Evolutionary conservation across 2,888 invertebrate species (phyloP).

Genomic region (Polydesmus complanatus): DNA sequence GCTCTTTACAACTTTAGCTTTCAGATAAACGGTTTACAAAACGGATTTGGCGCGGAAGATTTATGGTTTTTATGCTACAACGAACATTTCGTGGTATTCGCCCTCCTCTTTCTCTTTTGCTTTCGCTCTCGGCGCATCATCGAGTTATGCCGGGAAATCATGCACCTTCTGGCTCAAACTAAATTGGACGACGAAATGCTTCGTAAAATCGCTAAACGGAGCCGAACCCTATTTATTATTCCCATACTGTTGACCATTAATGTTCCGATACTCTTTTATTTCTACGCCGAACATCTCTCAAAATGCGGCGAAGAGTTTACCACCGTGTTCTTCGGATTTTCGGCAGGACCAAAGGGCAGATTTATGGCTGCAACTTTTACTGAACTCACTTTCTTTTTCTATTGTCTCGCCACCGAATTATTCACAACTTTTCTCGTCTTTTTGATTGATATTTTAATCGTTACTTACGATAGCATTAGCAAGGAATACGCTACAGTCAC

Average conservation of each 20-base stretch:
- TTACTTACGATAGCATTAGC: no score
- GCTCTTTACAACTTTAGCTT: no score
- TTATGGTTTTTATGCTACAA: background rate
- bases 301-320: no score
- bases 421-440: background rate
- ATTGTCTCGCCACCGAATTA: no score
- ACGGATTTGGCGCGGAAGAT: background rate
- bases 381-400: no score
- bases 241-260: background rate
- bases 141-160: no score
- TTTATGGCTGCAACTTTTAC: no score
- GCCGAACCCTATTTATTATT: background rate
- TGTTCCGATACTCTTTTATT: background rate
- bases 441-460: background rate
- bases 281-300: no score
- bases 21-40: background rate
- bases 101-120: background rate
- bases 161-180: background rate
- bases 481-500: background rate
- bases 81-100: background rate
- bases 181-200: background rate
- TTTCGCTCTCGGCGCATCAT: no score
- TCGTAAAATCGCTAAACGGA: no score
- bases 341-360: no score
- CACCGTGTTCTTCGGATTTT: no score